Percentiles rank a stretch among this genome's conserved stretches.
Evolutionary conservation across 2,888 invertebrate species (phyloP).

Genomic region (Stenoptilia bipunctidactyla): DNA sequence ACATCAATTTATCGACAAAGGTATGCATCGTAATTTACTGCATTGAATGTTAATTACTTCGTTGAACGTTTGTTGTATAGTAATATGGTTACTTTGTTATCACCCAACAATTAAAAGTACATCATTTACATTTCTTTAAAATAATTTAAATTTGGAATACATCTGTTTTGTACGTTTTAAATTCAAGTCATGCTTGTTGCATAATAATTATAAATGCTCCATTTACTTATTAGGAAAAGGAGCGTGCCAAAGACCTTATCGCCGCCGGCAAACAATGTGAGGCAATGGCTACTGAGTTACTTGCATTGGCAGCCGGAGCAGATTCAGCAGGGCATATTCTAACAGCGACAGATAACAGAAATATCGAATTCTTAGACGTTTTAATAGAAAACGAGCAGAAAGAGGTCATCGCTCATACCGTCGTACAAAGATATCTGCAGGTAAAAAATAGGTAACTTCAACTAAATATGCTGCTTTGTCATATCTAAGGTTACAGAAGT

Average conservation of each 20-base stretch:
- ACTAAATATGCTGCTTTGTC: conserved; percentile 13
- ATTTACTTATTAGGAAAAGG: conserved; percentile 82
- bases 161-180: not conserved
- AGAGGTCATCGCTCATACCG: conserved; percentile 96
- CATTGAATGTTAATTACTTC: no score
- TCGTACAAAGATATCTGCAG: conserved; percentile 96
- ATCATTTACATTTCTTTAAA: no score
- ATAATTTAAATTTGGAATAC: no score
- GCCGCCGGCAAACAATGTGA: conserved; percentile 97
- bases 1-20: conserved; percentile 89
- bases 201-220: conserved; percentile 23
- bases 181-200: not conserved
- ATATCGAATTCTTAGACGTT: conserved; percentile 95
- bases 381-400: conserved; percentile 99
- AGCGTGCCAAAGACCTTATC: conserved; percentile 95
- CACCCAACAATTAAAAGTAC: no score
- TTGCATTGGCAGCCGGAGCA: conserved; percentile 93
- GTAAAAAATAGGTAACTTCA: conserved; percentile 76
- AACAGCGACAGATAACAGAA: conserved; percentile 94
- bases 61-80: no score
- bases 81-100: no score
- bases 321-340: conserved; percentile 95
- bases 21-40: conserved; percentile 31
- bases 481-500: not conserved
- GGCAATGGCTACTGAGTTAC: conserved; percentile 95